Evolutionary conservation across 2,888 invertebrate species (phyloP), one percentile per base, ranked within the genome.

Genomic region (Trachelus iudaicus): DNA sequence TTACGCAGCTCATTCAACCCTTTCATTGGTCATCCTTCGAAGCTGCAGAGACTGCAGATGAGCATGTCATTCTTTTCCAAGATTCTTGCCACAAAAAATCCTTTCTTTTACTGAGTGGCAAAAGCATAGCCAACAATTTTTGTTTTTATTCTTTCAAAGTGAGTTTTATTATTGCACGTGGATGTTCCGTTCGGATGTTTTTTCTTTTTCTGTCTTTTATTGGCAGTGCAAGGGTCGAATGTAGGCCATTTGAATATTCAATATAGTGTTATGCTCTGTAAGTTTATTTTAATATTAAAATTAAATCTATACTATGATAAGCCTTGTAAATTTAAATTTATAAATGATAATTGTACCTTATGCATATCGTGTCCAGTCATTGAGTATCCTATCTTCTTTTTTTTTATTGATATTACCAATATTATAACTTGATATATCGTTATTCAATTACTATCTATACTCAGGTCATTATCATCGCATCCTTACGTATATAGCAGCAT

Each of bases 321-420:
- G 89, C 85, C 88, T 89, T 90, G 90, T 89, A 89, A 89, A 90
- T 90, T 89, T 90, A 90, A 89, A 90, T 90, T 90, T 89, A 90
- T 90, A 90, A 90, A 90, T 90, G 88, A 89, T 89, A 89, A 88
- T 87, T 89, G 88, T 90, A 90, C 83, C 88, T 90, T 89, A 87
- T 85, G 85, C 87, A 73, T 69, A 74, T 73, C 40, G 40, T 34
- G 31, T 75, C 13, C 13, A 75, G 15, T 71, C 37, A 75, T 71
- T 71, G 11, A 71, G 30, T 71, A 33, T 30, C 34, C 71, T 56
- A 23, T 56, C 23, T 35, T 35, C 56, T 56, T 56, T 56, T 15
- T 40, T 40, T 56, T 23, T 12, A 35, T 35, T 56, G 9, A 9
- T 15, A 56, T 56, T 23, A 56, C 6, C 9, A 23, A 56, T 23